These are phyloP conservation scores for Malacosoma neustria DNA, from an alignment of 2,888 invertebrate species.

Conservation along the genomic window DNA sequence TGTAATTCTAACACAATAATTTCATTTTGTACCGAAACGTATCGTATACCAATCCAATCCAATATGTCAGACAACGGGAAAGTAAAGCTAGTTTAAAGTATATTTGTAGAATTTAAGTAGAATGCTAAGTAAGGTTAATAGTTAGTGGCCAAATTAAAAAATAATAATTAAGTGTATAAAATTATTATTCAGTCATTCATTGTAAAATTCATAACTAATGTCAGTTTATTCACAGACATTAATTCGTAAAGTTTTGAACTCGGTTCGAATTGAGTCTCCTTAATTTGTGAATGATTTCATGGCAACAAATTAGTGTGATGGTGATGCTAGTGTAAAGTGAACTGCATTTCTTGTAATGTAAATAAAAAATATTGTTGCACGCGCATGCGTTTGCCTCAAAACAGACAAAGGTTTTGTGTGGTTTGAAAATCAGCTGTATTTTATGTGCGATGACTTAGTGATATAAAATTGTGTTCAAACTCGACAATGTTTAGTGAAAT, in stretches of 20 bases:
- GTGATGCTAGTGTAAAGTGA: slow-evolving; percentile 28
- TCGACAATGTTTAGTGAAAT: slow-evolving; percentile 78
- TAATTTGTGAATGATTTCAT: slow-evolving; percentile 28
- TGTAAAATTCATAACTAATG: slow-evolving; percentile 19
- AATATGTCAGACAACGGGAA: slow-evolving; percentile 54
- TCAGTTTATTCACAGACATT: slow-evolving; percentile 13
- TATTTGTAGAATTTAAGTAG: slow-evolving; percentile 19
- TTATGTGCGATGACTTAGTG: slow-evolving; percentile 72
- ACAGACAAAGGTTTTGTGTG: slow-evolving; percentile 78
- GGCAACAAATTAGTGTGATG: slow-evolving; percentile 22
- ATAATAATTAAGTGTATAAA: slow-evolving; percentile 20
- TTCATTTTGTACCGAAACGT: too few species aligned
- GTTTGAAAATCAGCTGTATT: slow-evolving; percentile 75
- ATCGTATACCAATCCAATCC: too few species aligned
- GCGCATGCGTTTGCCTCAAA: slow-evolving; percentile 74
- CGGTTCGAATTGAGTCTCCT: slow-evolving; percentile 29
- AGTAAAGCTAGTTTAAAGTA: slow-evolving; percentile 34
- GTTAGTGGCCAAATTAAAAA: slow-evolving; percentile 31
- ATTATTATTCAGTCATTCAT: slow-evolving; percentile 21
- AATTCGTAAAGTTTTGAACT: slow-evolving; percentile 43
- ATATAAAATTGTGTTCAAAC: slow-evolving; percentile 58
- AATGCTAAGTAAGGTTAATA: slow-evolving; percentile 19
- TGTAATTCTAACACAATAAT: too few species aligned
- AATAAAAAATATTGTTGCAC: slow-evolving; percentile 69
- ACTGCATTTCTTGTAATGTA: slow-evolving; percentile 60